These are phyloP conservation scores for Neolamprologus hecqui DNA, from an alignment of 2,113 vertebrate species.

Conservation along the genomic window DNA sequence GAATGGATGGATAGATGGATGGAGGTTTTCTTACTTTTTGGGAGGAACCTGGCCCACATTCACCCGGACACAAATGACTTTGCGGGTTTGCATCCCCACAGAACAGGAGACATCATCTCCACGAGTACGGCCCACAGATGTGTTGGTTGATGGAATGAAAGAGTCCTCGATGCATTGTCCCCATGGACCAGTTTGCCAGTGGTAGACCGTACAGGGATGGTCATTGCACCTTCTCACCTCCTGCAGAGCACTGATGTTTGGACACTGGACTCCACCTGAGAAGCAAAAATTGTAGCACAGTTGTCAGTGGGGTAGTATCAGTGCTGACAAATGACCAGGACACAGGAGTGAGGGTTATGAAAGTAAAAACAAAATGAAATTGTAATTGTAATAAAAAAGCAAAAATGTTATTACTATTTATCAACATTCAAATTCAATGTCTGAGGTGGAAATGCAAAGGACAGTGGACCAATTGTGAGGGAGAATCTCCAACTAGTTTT, in stretches of 20 bases:
- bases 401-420: neutral
- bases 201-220: constrained; percentile 94
- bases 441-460: neutral
- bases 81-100: constrained; percentile 94
- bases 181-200: constrained; percentile 93
- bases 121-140: constrained; percentile 58
- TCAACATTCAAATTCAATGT: neutral
- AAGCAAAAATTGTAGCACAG: neutral
- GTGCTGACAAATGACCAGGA: neutral
- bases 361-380: neutral
- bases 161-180: constrained; percentile 93
- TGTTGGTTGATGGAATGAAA: constrained; percentile 82
- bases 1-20: no score
- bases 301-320: neutral
- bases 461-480: neutral
- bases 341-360: neutral
- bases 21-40: constrained; percentile 81
- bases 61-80: constrained; percentile 95
- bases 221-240: constrained; percentile 89
- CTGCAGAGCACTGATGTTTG: constrained; percentile 86
- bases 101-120: constrained; percentile 81
- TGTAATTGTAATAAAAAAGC: fast-evolving
- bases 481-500: neutral
- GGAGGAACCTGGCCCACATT: constrained; percentile 97
- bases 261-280: constrained; percentile 83